phyloP scores from a whole-genome alignment of 2,888 invertebrate species.

The Psylliodes chrysocephalus region DNA sequence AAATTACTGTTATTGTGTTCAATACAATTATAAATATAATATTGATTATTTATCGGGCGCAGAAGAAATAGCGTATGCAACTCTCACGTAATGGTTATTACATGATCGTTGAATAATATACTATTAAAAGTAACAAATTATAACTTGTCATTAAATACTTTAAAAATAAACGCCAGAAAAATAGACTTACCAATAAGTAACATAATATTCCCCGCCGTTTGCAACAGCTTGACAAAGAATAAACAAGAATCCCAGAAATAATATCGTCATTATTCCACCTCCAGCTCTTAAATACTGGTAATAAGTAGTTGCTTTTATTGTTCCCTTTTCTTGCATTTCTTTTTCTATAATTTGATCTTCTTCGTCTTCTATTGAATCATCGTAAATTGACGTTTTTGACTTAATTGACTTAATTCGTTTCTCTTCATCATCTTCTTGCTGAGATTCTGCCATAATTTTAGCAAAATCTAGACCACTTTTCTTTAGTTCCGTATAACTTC shows the following conservation, averaged over 20 bases:
- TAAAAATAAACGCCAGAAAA: too few relatives aligned
- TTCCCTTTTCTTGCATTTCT: slow-evolving; percentile 56
- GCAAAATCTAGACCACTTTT: slow-evolving; percentile 65
- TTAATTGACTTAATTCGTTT: slow-evolving; percentile 55
- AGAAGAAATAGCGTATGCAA: too few relatives aligned
- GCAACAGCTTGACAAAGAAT: slow-evolving; percentile 70
- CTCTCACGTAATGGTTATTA: too few relatives aligned
- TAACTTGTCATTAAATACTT: too few relatives aligned
- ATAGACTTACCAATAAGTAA: slow-evolving; percentile 72
- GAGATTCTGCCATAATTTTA: slow-evolving; percentile 46
- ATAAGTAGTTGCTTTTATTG: slow-evolving; percentile 60
- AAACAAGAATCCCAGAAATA: slow-evolving; percentile 65
- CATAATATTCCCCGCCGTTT: slow-evolving; percentile 76
- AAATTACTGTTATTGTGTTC: too few relatives aligned
- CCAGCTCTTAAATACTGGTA: slow-evolving; percentile 67
- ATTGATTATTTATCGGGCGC: too few relatives aligned
- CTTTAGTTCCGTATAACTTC: slow-evolving; percentile 64
- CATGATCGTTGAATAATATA: too few relatives aligned
- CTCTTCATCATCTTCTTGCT: slow-evolving; percentile 56
- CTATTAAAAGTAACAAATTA: too few relatives aligned
- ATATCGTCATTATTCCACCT: slow-evolving; percentile 64
- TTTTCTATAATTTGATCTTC: slow-evolving; percentile 56
- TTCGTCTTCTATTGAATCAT: slow-evolving; percentile 46
- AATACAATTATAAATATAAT: too few relatives aligned
- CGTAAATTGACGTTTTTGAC: slow-evolving; percentile 57